These are phyloP conservation scores for Lepidochitona cinerea DNA, from an alignment of 2,888 invertebrate species.

Conservation along the genomic window DNA sequence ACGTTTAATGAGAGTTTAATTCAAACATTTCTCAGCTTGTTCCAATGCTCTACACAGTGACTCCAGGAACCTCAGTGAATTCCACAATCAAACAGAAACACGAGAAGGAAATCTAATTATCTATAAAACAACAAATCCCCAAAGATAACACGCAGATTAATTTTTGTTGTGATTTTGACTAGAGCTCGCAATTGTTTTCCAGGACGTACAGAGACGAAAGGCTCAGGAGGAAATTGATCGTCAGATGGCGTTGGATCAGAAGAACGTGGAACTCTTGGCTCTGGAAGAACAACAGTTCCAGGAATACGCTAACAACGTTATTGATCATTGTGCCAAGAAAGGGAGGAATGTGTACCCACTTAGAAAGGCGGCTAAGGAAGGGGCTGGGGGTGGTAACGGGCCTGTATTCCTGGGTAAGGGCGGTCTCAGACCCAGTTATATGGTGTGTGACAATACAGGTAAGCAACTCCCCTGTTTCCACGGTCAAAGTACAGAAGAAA, in stretches of 20 bases:
- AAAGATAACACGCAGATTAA: no score
- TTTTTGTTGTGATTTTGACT: no score
- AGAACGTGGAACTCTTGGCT: conserved; percentile 61
- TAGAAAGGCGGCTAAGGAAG: conserved; percentile 60
- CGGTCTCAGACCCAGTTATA: conserved; percentile 68
- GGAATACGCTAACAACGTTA: conserved; percentile 67
- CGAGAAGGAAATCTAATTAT: no score
- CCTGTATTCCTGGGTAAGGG: conserved; percentile 66
- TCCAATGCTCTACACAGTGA: no score
- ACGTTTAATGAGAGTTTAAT: no score
- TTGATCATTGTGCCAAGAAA: conserved; percentile 67
- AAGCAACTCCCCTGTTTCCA: conserved; percentile 67
- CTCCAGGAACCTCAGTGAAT: no score
- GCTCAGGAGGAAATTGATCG: conserved; percentile 33
- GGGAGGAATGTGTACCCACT: conserved; percentile 69
- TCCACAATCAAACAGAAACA: no score
- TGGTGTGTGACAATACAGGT: conserved; percentile 63
- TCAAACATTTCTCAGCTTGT: no score
- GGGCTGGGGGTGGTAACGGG: conserved; percentile 66
- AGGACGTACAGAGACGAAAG: conserved; percentile 38
- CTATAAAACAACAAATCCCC: no score
- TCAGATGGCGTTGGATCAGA: conserved; percentile 55
- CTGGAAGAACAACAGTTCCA: conserved; percentile 70
- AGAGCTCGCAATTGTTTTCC: no score
- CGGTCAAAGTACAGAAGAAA: conserved; percentile 59